Evolutionary conservation across 2,113 vertebrate species (phyloP).

Genomic region (Macrotis lagotis): DNA sequence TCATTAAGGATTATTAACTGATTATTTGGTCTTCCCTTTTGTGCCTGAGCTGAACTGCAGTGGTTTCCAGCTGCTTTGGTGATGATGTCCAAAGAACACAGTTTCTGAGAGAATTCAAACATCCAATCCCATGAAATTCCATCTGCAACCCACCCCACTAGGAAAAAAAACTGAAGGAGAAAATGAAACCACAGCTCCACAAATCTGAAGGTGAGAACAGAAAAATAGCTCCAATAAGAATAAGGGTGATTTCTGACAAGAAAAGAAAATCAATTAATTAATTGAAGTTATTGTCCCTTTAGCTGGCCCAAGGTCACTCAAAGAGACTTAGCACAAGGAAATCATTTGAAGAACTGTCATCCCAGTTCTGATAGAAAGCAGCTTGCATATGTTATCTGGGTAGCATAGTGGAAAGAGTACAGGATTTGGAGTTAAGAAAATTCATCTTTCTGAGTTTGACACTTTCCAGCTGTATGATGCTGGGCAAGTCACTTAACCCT

Average conservation of each 20-base stretch:
- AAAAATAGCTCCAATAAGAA: not conserved
- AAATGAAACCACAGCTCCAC: slow-evolving; percentile 29
- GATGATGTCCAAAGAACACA: not conserved
- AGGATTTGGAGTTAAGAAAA: not conserved
- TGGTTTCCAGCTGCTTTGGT: not conserved
- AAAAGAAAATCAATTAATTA: not conserved
- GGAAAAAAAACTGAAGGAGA: not conserved
- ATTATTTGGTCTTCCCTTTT: not conserved
- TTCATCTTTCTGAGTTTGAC: not conserved
- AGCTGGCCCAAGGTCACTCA: not conserved
- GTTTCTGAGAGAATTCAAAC: not conserved
- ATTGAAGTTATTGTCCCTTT: slow-evolving; percentile 2
- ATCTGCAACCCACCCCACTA: not conserved
- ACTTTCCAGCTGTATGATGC: not conserved
- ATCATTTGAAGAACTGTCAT: not conserved
- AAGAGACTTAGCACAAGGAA: not conserved
- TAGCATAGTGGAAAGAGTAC: not conserved
- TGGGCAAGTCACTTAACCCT: not conserved
- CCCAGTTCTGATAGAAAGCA: not conserved
- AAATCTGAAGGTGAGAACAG: not conserved
- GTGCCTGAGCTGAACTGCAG: slow-evolving; percentile 25
- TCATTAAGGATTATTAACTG: slow-evolving; percentile 9
- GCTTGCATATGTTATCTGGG: not conserved
- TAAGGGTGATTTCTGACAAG: not conserved
- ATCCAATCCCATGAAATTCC: not conserved